A percentile compares a stretch with the other conserved stretches of the same genome.
Evolutionary conservation across 2,113 vertebrate species (phyloP).

Genomic region (Oncorhynchus tshawytscha): DNA sequence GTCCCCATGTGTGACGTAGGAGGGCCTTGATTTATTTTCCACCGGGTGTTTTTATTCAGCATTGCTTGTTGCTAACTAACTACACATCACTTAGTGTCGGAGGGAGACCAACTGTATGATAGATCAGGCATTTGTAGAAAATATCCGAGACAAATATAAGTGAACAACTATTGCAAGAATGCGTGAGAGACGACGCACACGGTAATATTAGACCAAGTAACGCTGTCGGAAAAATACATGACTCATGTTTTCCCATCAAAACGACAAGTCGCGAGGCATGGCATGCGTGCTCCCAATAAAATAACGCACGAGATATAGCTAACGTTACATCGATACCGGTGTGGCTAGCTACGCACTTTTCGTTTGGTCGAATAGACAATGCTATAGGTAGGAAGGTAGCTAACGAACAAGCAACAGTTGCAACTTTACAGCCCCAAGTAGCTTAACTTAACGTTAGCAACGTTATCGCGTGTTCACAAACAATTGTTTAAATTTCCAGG

Average conservation of each 20-base stretch:
- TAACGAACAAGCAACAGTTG: background rate
- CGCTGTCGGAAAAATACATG: background rate
- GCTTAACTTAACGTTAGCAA: background rate
- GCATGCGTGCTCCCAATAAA: background rate
- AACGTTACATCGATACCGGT: background rate
- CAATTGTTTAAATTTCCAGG: background rate
- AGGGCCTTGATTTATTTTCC: slow-evolving; percentile 57
- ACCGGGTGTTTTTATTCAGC: slow-evolving; percentile 26
- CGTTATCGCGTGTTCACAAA: background rate
- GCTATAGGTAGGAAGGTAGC: too few relatives aligned
- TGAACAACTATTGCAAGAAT: background rate
- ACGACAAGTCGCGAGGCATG: background rate
- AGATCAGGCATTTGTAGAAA: slow-evolving; percentile 6
- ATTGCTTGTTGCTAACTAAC: background rate
- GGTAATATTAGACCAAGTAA: background rate
- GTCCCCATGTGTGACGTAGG: slow-evolving; percentile 39
- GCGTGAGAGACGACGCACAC: background rate
- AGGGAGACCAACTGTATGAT: slow-evolving; percentile 27
- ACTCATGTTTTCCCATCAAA: slow-evolving; percentile 4
- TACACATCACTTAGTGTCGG: slow-evolving; percentile 17
- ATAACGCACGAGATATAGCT: background rate
- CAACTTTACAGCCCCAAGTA: background rate
- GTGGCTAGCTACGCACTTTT: background rate
- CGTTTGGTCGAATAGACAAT: background rate
- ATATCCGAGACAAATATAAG: background rate